Base-by-base conservation (phyloP, 2,888 invertebrate species). In the Andrena camellia region DNA sequence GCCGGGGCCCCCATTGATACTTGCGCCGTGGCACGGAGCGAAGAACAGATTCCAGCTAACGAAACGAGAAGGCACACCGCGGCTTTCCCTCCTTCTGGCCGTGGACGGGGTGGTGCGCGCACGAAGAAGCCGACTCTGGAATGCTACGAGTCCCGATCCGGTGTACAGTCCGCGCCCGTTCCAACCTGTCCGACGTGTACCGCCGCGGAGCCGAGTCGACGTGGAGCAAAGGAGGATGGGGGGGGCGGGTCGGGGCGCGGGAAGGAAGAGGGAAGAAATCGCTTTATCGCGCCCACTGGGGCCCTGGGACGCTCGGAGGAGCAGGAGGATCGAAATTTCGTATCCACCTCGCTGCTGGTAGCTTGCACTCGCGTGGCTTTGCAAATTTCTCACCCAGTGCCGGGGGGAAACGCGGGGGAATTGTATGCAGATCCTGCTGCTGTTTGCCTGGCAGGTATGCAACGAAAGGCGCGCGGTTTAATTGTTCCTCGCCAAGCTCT, bases 51-150 rank as follows among this genome's bases (percentile, higher is more conserved):
- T 90, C 89, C 88, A 84, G 76, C 85, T 84, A 42, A 82, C 84
- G 80, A 85, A 82, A 80, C 72, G 79, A 85, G 83, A 73, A 84
- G 83, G 82, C 85, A 81, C 74, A 79, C 76, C 74, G 52, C 57
- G 64, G 75, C 52, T 74, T 64, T 80, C 35, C 81, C 70, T 60
- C 81, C 73, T 73, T 64, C 66, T 35, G 74, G 33, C 66, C 70
- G 59, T 69, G 63, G 64, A 70, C 69, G 81, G 89, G 87, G 79
- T 84, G 88, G 77, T 73, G 88, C 86, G 88, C 88, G 89, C 86
- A 88, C 88, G 89, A 91, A 91, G 90, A 90, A 91, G 90, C 89
- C 89, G 86, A 87, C 89, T 86, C 83, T 87, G 91, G 92, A 92
- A 92, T 92, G 92, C 92, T 85, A 88, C 84, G 87, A 81, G 88